phyloP scores from a whole-genome alignment of 1,140 invertebrate species.

The Heliconius himera region DNA sequence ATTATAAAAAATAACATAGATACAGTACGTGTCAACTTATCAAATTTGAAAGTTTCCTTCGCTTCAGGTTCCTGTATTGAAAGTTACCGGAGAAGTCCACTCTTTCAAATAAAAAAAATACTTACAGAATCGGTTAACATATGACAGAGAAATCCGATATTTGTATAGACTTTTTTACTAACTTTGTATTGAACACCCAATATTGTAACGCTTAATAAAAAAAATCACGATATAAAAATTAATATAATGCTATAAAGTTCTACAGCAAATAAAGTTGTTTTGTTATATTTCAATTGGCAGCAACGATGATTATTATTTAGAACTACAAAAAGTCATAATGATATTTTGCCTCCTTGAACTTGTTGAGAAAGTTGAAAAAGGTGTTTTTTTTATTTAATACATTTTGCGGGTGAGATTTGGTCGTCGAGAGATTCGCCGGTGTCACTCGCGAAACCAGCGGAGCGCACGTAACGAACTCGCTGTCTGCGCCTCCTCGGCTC shows the following conservation, averaged over 20 bases:
- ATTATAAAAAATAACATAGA: too few species aligned
- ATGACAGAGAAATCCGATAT: too few species aligned
- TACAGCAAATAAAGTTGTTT: background rate
- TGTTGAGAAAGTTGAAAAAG: slow-evolving; percentile 66
- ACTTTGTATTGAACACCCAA: too few species aligned
- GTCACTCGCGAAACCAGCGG: slow-evolving; percentile 71
- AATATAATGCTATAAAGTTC: background rate
- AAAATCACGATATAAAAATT: background rate
- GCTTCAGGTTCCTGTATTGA: too few species aligned
- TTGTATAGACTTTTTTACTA: too few species aligned
- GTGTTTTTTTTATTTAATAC: slow-evolving; percentile 72
- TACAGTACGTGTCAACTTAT: too few species aligned
- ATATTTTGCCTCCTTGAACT: slow-evolving; percentile 59
- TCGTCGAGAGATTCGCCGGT: slow-evolving; percentile 62
- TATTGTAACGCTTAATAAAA: background rate
- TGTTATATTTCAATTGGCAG: slow-evolving; percentile 19
- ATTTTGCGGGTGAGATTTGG: slow-evolving; percentile 68
- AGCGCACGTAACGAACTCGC: slow-evolving; percentile 72
- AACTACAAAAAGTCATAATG: slow-evolving; percentile 50
- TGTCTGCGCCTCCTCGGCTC: slow-evolving; percentile 53
- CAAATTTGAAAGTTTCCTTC: too few species aligned
- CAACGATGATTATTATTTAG: slow-evolving; percentile 32
- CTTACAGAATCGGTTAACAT: too few species aligned
- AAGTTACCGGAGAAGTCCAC: too few species aligned
- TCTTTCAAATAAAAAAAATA: too few species aligned